Evolutionary conservation across 2,888 invertebrate species (phyloP).

Genomic region (Stenodema calcarata): DNA sequence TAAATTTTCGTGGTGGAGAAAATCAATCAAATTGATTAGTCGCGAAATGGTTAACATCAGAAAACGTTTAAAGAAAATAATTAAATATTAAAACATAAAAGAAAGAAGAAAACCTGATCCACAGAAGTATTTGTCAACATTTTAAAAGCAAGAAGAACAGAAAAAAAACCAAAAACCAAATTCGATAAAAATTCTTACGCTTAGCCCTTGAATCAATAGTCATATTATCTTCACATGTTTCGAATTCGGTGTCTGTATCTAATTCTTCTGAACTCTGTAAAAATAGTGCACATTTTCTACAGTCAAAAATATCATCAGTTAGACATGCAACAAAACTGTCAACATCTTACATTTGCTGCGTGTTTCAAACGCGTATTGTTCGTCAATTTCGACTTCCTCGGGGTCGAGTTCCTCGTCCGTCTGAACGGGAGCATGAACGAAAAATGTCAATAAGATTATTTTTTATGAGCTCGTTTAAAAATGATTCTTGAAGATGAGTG

Average conservation of each 20-base stretch:
- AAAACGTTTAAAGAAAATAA: background rate
- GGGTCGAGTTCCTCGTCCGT: slow-evolving; percentile 88
- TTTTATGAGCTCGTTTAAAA: background rate
- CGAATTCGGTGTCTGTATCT: slow-evolving; percentile 74
- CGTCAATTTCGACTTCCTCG: slow-evolving; percentile 86
- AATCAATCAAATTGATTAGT: too few species aligned
- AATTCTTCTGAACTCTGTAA: slow-evolving; percentile 71
- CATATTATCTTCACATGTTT: slow-evolving; percentile 70
- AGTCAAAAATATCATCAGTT: slow-evolving; percentile 43
- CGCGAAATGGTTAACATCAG: background rate
- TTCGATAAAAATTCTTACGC: slow-evolving; percentile 64
- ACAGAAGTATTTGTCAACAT: background rate
- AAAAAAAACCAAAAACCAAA: slow-evolving; percentile 1
- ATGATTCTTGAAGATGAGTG: too few species aligned
- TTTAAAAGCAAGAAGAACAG: background rate
- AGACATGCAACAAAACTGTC: slow-evolving; percentile 12
- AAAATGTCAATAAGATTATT: background rate
- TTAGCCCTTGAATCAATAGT: slow-evolving; percentile 72
- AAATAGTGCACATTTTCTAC: slow-evolving; percentile 31
- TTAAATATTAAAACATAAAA: background rate
- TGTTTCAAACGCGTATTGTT: slow-evolving; percentile 86
- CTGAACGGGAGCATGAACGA: slow-evolving; percentile 61
- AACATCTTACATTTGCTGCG: slow-evolving; percentile 83
- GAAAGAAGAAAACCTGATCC: background rate
- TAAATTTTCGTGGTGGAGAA: too few species aligned